Percentiles rank a stretch among this genome's conserved stretches.
phyloP scores from a whole-genome alignment of 2,888 invertebrate species.

The Mesoligia furuncula region DNA sequence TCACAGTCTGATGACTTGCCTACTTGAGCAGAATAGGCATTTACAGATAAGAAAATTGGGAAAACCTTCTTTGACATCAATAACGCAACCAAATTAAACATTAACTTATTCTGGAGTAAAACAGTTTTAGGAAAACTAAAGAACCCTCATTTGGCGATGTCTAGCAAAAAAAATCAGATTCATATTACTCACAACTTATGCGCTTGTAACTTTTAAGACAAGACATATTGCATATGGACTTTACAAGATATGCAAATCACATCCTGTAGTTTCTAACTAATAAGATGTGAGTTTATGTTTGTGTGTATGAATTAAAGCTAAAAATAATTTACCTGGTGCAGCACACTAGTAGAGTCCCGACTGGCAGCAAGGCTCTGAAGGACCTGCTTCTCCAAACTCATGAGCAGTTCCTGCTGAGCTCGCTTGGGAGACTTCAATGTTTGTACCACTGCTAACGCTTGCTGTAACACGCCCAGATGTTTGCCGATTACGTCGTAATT shows the following conservation, averaged over 20 bases:
- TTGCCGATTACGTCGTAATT: constrained; percentile 83
- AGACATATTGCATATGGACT: too few species aligned
- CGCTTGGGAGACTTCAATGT: constrained; percentile 90
- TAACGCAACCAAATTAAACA: neutral
- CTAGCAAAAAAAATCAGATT: too few species aligned
- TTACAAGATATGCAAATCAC: too few species aligned
- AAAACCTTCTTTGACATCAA: neutral
- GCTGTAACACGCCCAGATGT: constrained; percentile 84
- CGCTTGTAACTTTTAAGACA: neutral
- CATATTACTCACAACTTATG: neutral
- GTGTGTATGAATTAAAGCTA: neutral
- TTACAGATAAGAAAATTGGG: neutral
- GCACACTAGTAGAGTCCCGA: constrained; percentile 90
- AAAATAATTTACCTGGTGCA: constrained; percentile 83
- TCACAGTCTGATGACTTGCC: neutral
- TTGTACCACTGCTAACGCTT: constrained; percentile 89
- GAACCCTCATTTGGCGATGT: too few species aligned
- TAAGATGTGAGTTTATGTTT: neutral
- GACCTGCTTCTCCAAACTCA: constrained; percentile 91
- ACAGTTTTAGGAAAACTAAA: too few species aligned
- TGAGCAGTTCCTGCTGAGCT: constrained; percentile 89
- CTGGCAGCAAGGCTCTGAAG: constrained; percentile 89
- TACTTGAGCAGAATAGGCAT: neutral
- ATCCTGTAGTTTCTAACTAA: too few species aligned
- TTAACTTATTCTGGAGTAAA: too few species aligned